Conservation (phyloP, 1,140 invertebrate species). For the Camponotus pennsylvanicus region DNA sequence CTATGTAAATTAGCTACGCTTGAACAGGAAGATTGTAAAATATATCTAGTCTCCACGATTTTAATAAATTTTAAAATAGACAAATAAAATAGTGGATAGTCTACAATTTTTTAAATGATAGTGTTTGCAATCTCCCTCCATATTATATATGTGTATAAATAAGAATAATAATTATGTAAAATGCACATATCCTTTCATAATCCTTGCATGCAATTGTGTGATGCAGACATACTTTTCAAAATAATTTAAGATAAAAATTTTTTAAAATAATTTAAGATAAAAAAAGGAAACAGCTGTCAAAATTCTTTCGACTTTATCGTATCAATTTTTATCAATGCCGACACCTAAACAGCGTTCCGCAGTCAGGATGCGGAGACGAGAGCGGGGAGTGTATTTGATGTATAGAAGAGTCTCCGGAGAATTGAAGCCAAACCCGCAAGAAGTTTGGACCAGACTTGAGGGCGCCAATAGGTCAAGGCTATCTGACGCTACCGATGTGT, state of each 20-base stretch:
- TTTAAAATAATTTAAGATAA: neutral
- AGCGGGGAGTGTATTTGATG: slow-evolving; percentile 35
- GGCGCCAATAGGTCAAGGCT: slow-evolving; percentile 73
- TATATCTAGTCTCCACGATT: neutral
- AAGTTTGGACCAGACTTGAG: slow-evolving; percentile 69
- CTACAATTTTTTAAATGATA: too few species aligned
- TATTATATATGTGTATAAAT: too few species aligned
- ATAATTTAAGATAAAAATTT: neutral
- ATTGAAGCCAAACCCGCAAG: slow-evolving; percentile 69
- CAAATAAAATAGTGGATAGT: neutral
- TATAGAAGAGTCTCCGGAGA: slow-evolving; percentile 60
- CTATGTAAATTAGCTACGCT: neutral
- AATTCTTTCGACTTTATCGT: slow-evolving; percentile 18
- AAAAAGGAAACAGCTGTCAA: neutral
- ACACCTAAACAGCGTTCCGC: slow-evolving; percentile 39
- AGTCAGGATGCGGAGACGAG: slow-evolving; percentile 31
- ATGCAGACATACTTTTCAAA: too few species aligned
- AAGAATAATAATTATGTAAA: too few species aligned
- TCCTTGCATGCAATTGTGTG: too few species aligned
- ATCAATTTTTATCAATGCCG: slow-evolving; percentile 61
- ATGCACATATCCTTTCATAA: too few species aligned
- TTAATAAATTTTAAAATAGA: neutral
- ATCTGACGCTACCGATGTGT: slow-evolving; percentile 57
- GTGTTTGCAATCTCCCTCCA: too few species aligned
- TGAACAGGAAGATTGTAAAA: neutral